A percentile compares a stretch with the other conserved stretches of the same genome.
phyloP scores from a whole-genome alignment of 2,113 vertebrate species.

The Noctilio leporinus region DNA sequence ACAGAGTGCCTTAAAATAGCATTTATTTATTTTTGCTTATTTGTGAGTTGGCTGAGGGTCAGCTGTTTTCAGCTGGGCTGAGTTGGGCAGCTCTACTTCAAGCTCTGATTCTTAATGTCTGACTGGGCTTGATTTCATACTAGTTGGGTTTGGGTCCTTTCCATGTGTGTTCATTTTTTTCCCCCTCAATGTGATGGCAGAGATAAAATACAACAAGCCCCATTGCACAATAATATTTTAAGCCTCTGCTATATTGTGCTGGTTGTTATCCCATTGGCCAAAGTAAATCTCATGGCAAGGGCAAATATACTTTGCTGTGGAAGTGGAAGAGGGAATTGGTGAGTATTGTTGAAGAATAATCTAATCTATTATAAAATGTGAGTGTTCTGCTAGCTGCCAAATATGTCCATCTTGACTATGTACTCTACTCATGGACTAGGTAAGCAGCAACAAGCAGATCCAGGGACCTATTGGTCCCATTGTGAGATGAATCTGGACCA shows the following conservation, averaged over 20 bases:
- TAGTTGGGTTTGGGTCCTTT: not conserved
- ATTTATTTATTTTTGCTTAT: not conserved
- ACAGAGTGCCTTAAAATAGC: not conserved
- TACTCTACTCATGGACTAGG: not conserved
- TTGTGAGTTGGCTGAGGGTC: not conserved
- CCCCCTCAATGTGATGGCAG: not conserved
- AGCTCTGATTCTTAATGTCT: not conserved
- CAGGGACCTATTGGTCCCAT: not conserved
- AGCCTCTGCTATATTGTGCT: not conserved
- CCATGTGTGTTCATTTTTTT: not conserved
- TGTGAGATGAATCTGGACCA: not conserved
- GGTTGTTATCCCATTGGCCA: not conserved
- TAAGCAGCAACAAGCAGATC: not conserved
- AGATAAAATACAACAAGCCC: not conserved
- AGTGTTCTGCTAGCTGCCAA: not conserved
- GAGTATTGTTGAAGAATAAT: not conserved
- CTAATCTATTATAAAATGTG: not conserved
- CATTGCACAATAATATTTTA: not conserved
- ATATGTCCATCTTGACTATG: not conserved
- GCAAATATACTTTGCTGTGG: not conserved
- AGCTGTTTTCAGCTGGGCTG: not conserved
- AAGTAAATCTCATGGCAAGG: not conserved
- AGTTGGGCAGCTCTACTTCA: not conserved
- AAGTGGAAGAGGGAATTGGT: not conserved
- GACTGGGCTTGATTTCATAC: not conserved